Percentiles rank a stretch among this genome's conserved stretches.
These are phyloP conservation scores for Macrophya annulata DNA, from an alignment of 2,888 invertebrate genomes.

Conservation along the genomic window DNA sequence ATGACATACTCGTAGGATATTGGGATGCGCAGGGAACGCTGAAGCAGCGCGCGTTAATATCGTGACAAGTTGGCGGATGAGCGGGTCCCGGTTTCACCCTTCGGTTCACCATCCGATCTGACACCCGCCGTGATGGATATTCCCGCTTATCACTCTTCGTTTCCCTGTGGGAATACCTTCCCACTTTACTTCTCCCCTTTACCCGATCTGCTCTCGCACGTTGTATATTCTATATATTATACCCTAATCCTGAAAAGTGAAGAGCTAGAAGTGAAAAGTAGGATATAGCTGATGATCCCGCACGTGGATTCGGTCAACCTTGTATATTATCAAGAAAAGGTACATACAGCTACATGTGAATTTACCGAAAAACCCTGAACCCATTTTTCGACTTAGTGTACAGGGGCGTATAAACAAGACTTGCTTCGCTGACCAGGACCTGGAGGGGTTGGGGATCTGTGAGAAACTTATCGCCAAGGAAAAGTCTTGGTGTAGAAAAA, in stretches of 20 bases:
- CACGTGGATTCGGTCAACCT: not conserved
- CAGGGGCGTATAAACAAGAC: constrained; percentile 13
- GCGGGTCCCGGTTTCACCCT: constrained; percentile 61
- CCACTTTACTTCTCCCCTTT: constrained; percentile 56
- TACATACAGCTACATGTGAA: not conserved
- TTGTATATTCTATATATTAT: not conserved
- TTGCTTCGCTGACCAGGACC: constrained; percentile 34
- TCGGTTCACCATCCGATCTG: constrained; percentile 67
- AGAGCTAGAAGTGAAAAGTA: constrained; percentile 3
- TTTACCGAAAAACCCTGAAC: not conserved
- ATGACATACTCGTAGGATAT: constrained; percentile 15
- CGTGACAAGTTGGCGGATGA: constrained; percentile 70
- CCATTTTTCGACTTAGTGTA: constrained; percentile 11
- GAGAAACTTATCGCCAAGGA: constrained; percentile 29
- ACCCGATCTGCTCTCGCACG: not conserved
- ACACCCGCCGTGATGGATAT: constrained; percentile 71
- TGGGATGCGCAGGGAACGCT: constrained; percentile 27
- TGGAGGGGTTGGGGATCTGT: not conserved
- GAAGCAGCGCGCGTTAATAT: constrained; percentile 67
- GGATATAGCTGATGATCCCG: not conserved
- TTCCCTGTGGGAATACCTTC: constrained; percentile 58
- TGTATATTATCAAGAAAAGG: no score
- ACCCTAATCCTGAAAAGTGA: constrained; percentile 48
- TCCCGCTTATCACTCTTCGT: constrained; percentile 71
- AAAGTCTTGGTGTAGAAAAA: constrained; percentile 28